Evolutionary conservation across 1,140 invertebrate species (phyloP).

Genomic region (Drosophila kurseongensis): DNA sequence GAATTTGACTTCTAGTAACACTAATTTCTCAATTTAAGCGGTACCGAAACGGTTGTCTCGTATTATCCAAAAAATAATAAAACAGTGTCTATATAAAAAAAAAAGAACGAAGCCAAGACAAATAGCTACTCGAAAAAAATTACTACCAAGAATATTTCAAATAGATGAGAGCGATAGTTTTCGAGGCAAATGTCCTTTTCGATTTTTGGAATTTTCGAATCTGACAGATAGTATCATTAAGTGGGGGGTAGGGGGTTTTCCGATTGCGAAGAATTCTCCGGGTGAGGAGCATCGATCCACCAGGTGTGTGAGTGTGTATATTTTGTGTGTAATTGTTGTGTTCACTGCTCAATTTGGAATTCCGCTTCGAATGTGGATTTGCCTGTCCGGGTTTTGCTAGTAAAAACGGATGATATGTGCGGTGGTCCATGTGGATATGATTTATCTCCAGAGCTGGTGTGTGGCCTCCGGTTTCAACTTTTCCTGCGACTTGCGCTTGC

Average conservation of each 20-base stretch:
- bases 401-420: neutral
- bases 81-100: slow-evolving; percentile 3
- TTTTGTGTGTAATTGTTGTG: slow-evolving; percentile 3
- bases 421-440: neutral
- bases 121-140: neutral
- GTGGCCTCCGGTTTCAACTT: neutral
- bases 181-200: neutral
- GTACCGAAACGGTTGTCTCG: neutral
- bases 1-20: slow-evolving; percentile 2
- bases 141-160: neutral
- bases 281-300: slow-evolving; percentile 11
- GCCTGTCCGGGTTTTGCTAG: slow-evolving; percentile 2
- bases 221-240: neutral
- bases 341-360: slow-evolving; percentile 27
- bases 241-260: neutral
- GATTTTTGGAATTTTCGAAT: neutral
- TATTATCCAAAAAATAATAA: slow-evolving; percentile 2
- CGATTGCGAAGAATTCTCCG: neutral
- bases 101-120: neutral
- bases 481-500: neutral
- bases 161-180: neutral
- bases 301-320: slow-evolving; percentile 2
- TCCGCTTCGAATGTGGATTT: slow-evolving; percentile 7
- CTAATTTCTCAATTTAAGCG: slow-evolving; percentile 2
- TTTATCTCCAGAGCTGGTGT: neutral